A percentile compares a stretch with the other conserved stretches of the same genome.
These are phyloP conservation scores for Thripadectes ignobilis DNA, from an alignment of 2,797 vertebrate genomes.

Conservation along the genomic window DNA sequence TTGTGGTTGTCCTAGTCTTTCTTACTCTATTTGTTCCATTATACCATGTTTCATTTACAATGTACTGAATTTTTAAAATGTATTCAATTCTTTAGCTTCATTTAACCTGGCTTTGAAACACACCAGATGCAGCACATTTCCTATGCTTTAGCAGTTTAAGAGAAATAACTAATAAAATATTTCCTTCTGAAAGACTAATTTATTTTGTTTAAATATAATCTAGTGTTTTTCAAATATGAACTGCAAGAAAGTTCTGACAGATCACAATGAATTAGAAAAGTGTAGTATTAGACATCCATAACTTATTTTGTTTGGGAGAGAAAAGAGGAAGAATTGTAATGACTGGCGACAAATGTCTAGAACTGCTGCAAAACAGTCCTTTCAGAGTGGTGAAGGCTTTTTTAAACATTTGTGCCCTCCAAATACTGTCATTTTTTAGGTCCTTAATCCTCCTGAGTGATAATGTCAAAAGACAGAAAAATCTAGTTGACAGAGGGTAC, in stretches of 20 bases:
- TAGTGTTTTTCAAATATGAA: background rate
- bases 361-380: background rate
- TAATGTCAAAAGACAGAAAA: background rate
- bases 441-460: background rate
- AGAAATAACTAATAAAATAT: background rate
- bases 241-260: background rate
- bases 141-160: background rate
- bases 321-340: background rate
- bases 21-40: background rate
- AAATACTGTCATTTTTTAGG: background rate
- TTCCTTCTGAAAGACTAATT: background rate
- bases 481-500: background rate
- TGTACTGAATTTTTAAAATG: accelerated
- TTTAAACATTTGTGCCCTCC: background rate
- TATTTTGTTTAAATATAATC: background rate
- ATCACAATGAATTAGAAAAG: background rate
- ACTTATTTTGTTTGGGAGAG: background rate
- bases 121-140: background rate
- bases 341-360: background rate
- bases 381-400: background rate
- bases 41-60: background rate
- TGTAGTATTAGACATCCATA: background rate
- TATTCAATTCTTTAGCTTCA: background rate
- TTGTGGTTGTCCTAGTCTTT: background rate
- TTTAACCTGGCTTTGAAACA: background rate